Evolutionary conservation across 2,797 vertebrate genomes (phyloP), one percentile per base, ranked within the genome.

Genomic region (Paratrypauchen microcephalus): DNA sequence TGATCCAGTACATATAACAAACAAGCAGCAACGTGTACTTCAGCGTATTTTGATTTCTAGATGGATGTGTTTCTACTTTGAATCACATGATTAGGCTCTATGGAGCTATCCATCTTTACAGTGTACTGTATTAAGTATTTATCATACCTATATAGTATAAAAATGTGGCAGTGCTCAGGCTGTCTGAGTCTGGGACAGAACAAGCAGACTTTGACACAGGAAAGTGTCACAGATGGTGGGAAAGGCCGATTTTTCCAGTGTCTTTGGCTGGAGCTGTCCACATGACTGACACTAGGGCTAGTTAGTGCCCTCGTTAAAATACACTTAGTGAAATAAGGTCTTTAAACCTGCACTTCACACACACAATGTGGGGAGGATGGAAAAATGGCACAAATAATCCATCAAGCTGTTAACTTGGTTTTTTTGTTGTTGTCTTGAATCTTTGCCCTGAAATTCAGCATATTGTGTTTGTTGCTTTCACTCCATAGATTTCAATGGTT

Each of bases 291-390:
- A 90, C 76, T 69, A 56, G 15, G 52, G 80, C 86, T 84, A 81
- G 86, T 90, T 88, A 90, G 84, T 54, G 11, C 70, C 70, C 83
- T 89, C 83, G 81, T 91, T 91, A 92, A 92, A 87, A 88, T 81
- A 68, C 80, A 84, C 82, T 90, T 88, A 83, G 87, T 89, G 87
- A 90, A 92, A 89, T 83, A 82, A 88, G 81, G 86, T 91, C 84
- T 90, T 88, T 90, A 89, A 89, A 90, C 68, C 74, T 70, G 71
- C 72, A 50, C 72, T 84, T 84, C 80, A 91, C 86, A 90, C 85
- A 91, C 79, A 86, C 83, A 63, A 84, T 79, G 60, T 63, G 28
- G 77, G 12, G 47, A 69, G 74, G 76, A 87, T 16, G 87, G 87
- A 86, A 88, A 88, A 85, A 74, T 86, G 77, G 81, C 56, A 65